These are phyloP conservation scores for Caenorhabditis becei DNA, from an alignment of 2,888 invertebrate species.

Conservation along the genomic window DNA sequence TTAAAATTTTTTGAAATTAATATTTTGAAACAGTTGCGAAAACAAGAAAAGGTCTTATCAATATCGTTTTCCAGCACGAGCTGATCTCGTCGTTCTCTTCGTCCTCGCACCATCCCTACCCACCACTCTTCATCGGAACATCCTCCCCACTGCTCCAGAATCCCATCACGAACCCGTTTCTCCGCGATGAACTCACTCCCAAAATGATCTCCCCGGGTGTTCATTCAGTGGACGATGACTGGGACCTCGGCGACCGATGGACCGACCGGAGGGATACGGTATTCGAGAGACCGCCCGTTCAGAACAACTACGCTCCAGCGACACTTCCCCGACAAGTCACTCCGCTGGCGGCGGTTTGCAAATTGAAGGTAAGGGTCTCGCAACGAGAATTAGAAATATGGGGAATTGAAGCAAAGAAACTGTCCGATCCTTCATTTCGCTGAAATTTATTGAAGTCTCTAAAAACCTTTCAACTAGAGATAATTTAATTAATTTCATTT, in stretches of 20 bases:
- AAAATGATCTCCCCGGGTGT: constrained; percentile 44
- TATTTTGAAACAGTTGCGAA: neutral
- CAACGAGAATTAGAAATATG: too few species aligned
- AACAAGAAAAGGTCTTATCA: too few species aligned
- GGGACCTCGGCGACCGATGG: constrained; percentile 59
- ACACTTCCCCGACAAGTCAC: constrained; percentile 68
- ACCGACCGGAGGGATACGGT: constrained; percentile 53
- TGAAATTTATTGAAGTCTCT: too few species aligned
- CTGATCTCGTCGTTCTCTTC: constrained; percentile 48
- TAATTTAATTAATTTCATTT: too few species aligned
- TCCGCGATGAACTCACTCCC: constrained; percentile 58
- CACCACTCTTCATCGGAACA: constrained; percentile 53
- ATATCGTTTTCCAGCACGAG: constrained; percentile 41
- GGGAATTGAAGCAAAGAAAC: too few species aligned
- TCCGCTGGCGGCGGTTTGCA: constrained; percentile 46
- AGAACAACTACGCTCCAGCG: constrained; percentile 59
- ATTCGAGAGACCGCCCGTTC: constrained; percentile 23
- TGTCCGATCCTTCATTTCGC: too few species aligned
- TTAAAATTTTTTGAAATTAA: too few species aligned
- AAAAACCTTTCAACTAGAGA: too few species aligned
- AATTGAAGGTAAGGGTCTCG: constrained; percentile 10
- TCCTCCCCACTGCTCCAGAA: constrained; percentile 17
- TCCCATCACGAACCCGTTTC: constrained; percentile 51
- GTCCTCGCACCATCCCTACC: constrained; percentile 1
- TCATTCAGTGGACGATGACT: constrained; percentile 43